These are phyloP conservation scores for Linurgus olivaceus DNA, from an alignment of 2,797 vertebrate species.

Conservation along the genomic window DNA sequence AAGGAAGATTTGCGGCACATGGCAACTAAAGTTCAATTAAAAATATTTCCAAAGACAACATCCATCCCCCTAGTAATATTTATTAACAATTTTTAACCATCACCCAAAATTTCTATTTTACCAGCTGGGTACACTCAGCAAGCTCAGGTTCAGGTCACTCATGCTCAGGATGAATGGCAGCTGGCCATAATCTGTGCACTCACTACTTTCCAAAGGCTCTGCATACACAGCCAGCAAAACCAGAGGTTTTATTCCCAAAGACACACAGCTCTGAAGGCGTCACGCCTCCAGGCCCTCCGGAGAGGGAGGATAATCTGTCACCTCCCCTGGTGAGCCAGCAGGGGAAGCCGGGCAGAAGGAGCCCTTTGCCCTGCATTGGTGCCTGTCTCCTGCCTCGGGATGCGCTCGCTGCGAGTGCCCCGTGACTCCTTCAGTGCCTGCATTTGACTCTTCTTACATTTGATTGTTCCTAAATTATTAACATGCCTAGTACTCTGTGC, in stretches of 20 bases:
- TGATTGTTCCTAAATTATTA: slow-evolving; percentile 6
- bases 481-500: background rate
- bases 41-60: background rate
- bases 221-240: background rate
- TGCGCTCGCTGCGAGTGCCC: background rate
- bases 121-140: background rate
- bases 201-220: background rate
- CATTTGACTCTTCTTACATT: background rate
- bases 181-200: background rate
- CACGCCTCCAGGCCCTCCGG: background rate
- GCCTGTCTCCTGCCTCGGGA: background rate
- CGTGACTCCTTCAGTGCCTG: background rate
- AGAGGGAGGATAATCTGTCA: background rate
- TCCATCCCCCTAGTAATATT: background rate
- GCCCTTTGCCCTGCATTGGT: background rate
- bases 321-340: background rate
- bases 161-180: background rate
- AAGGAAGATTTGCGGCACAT: background rate
- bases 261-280: fast-evolving
- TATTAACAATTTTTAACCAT: background rate
- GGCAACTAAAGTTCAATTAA: background rate
- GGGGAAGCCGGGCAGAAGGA: fast-evolving
- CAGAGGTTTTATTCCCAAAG: background rate
- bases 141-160: background rate
- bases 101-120: background rate